Conservation (phyloP, 2,888 invertebrate genomes). For the Euplagia quadripunctaria region DNA sequence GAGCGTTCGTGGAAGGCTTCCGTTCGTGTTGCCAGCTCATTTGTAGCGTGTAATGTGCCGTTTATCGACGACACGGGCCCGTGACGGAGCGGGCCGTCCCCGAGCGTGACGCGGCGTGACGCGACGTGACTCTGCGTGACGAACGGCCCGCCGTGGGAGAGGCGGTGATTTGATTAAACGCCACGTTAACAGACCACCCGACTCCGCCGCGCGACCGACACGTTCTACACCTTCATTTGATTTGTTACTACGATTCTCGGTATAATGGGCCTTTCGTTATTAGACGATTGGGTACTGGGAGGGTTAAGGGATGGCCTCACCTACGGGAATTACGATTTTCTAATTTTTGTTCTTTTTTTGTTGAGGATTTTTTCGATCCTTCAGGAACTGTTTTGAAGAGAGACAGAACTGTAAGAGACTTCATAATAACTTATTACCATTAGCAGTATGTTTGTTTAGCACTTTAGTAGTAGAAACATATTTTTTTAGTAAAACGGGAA, state of each 20-base stretch:
- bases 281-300: conserved; percentile 9
- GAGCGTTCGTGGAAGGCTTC: conserved; percentile 24
- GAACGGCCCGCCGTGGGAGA: conserved; percentile 25
- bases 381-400: not conserved
- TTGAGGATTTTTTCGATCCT: not conserved
- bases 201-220: not conserved
- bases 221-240: conserved; percentile 19
- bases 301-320: conserved; percentile 4
- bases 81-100: conserved; percentile 15
- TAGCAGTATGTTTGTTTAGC: no score
- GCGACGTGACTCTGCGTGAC: conserved; percentile 10
- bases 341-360: not conserved
- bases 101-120: conserved; percentile 25
- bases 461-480: no score
- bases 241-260: conserved; percentile 20
- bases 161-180: conserved; percentile 36
- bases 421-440: not conserved
- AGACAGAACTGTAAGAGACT: not conserved
- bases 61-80: conserved; percentile 24
- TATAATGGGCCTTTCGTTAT: conserved; percentile 18
- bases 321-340: not conserved
- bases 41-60: conserved; percentile 28
- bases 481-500: no score
- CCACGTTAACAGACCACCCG: conserved; percentile 46
- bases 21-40: conserved; percentile 28